A percentile compares a stretch with the other conserved stretches of the same genome.
Evolutionary conservation across 2,797 vertebrate genomes (phyloP).

Genomic region (Acanthurus tractus): DNA sequence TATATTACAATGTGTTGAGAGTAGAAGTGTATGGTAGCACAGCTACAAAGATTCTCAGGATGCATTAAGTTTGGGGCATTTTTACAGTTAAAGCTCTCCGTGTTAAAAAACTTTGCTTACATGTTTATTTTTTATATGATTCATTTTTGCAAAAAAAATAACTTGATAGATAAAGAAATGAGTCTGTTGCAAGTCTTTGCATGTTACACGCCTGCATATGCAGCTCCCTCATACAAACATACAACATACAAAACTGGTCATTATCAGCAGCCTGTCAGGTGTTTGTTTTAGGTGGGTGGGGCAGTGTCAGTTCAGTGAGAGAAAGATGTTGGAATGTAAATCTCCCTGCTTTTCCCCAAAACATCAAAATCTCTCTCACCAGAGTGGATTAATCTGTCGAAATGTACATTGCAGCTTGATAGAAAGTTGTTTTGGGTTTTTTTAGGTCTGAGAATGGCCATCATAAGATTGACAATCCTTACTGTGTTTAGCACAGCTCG

Average conservation of each 20-base stretch:
- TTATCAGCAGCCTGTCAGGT: neutral
- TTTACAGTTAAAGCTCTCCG: neutral
- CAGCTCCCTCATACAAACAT: neutral
- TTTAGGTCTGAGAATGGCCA: neutral
- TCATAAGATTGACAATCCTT: conserved; percentile 23
- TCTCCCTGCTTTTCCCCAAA: neutral
- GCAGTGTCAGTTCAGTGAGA: neutral
- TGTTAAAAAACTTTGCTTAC: neutral
- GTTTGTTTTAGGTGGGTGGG: neutral
- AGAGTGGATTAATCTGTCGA: neutral
- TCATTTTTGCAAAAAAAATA: neutral
- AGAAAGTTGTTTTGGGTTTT: neutral
- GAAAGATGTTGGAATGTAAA: neutral
- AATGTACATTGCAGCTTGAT: neutral
- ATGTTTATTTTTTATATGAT: neutral
- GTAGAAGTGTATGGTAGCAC: neutral
- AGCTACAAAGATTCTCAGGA: neutral
- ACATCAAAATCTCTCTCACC: neutral
- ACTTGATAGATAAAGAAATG: neutral
- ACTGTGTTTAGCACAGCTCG: conserved; percentile 30
- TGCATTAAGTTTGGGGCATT: neutral
- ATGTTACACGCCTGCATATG: neutral
- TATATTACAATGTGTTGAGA: neutral
- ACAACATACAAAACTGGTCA: neutral
- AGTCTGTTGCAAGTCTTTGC: too few relatives aligned